Evolutionary conservation across 2,888 invertebrate species (phyloP).

Genomic region (Apamea sordens): DNA sequence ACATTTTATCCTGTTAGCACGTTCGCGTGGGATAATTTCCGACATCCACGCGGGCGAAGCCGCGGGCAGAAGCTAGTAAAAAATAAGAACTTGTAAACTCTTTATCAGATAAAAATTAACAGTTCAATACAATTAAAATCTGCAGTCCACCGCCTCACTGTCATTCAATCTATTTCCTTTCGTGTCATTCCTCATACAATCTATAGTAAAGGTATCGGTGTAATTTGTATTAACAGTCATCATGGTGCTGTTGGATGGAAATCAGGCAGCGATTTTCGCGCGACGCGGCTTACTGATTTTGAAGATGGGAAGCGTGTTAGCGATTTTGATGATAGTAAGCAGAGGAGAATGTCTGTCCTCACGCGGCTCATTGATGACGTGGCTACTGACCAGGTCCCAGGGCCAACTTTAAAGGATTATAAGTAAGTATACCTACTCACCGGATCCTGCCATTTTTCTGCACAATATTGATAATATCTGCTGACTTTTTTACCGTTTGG

Average conservation of each 20-base stretch:
- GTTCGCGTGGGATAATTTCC: too few species aligned
- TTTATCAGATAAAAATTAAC: too few species aligned
- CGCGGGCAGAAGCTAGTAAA: too few species aligned
- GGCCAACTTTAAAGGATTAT: constrained; percentile 81
- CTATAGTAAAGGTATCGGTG: not conserved
- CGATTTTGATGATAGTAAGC: constrained; percentile 34
- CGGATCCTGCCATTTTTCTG: not conserved
- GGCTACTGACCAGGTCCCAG: constrained; percentile 55
- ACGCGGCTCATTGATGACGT: constrained; percentile 75
- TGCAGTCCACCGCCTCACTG: not conserved
- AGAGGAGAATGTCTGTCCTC: constrained; percentile 72
- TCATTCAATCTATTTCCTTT: not conserved
- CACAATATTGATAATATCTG: not conserved
- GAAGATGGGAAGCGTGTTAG: not conserved
- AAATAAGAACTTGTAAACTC: too few species aligned
- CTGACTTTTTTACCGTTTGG: too few species aligned
- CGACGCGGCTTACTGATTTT: not conserved
- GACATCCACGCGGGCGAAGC: too few species aligned
- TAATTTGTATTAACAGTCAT: constrained; percentile 13
- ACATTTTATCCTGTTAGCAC: too few species aligned
- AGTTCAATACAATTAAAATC: too few species aligned
- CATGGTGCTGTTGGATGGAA: constrained; percentile 19
- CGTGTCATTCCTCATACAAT: not conserved
- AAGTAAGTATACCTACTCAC: constrained; percentile 68
- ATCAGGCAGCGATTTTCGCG: not conserved